Evolutionary conservation across 2,888 invertebrate genomes (phyloP).

Genomic region (Lydus trimaculatus): DNA sequence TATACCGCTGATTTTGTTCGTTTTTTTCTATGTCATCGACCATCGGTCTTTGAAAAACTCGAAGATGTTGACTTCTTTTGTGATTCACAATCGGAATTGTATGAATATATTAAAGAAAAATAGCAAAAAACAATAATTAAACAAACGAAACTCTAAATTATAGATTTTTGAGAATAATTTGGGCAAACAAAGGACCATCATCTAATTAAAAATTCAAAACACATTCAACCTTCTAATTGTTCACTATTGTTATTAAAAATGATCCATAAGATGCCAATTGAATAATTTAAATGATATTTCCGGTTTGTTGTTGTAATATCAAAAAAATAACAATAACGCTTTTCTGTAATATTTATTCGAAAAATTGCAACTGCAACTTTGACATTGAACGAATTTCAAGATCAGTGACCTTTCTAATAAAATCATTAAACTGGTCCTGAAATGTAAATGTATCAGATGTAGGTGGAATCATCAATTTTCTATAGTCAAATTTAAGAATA

Average conservation of each 20-base stretch:
- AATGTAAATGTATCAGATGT: constrained; percentile 20
- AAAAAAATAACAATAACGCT: neutral
- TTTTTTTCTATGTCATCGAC: constrained; percentile 43
- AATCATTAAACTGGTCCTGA: constrained; percentile 25
- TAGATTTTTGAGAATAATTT: neutral
- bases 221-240: neutral
- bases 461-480: constrained; percentile 17
- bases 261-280: neutral
- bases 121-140: neutral
- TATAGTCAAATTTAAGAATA: constrained; percentile 23
- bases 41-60: constrained; percentile 22
- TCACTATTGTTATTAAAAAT: neutral
- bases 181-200: neutral
- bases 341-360: neutral
- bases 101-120: neutral
- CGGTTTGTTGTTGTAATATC: constrained; percentile 10
- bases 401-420: constrained; percentile 25
- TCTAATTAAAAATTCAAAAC: neutral
- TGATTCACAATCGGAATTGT: neutral
- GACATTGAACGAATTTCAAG: constrained; percentile 28
- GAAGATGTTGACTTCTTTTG: constrained; percentile 12
- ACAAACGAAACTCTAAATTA: neutral
- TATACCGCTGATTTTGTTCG: constrained; percentile 28
- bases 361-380: constrained; percentile 16
- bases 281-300: constrained; percentile 7